Base-by-base conservation (phyloP, 2,797 vertebrate species). In the Sebastes steindachneri region DNA sequence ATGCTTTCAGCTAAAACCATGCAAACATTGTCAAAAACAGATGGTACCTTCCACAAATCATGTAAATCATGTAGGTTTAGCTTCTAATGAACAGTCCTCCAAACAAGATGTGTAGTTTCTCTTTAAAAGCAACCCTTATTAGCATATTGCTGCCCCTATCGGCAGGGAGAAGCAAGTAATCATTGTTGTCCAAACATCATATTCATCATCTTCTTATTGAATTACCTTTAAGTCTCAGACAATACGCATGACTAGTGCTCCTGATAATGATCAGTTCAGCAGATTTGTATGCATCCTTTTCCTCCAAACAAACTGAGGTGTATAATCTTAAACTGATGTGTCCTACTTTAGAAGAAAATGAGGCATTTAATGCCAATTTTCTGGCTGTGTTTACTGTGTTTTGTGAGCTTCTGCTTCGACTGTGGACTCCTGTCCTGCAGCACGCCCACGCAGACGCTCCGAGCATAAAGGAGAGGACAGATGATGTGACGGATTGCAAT, bases 401-500 rank as follows among this genome's bases (percentile, higher is more conserved):
- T 25, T 54, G 26, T 75, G 45, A 54, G 53, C 41, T 7, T 51
- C n/a, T 48, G 53, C 33, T 45, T 66, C 26, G n/a, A 62, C 4
- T 67, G 68, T 62, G 6, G 19, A 59, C 72, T 64, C 55, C 23
- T 53, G 58, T 72, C 68, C 35, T 71, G 21, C 29, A 83, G 62
- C 19, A 81, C 51, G 33, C 66, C 58, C 54, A 63, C 14, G 5
- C 75, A 62, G 25, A 62, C 28, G 65, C n/a, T 68, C 33, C 17
- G 0, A 35, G 31, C 12, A 66, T 45, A 58, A 66, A 75, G 29
- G 3, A 59, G 55, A 81, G 45, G 66, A 69, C 67, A 73, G 28
- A 69, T 21, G 59, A 84, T 54, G n/a, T 54, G 67, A 77, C n/a
- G 4, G 45, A 79, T 72, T 54, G 74, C 64, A 10, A 72, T 75